phyloP scores from a whole-genome alignment of 2,113 vertebrate genomes.

The Brienomyrus brachyistius region DNA sequence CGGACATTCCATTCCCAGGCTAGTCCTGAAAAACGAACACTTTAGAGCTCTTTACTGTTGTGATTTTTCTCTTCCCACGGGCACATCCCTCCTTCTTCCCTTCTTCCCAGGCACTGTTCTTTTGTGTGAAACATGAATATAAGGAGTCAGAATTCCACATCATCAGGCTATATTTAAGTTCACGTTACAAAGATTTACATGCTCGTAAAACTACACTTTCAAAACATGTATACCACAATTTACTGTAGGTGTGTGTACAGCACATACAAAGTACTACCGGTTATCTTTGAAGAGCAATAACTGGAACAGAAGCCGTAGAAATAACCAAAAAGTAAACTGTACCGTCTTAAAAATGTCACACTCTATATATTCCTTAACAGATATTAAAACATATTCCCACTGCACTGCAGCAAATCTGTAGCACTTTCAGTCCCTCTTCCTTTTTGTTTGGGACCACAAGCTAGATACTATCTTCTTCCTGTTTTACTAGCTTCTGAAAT shows the following conservation, averaged over 20 bases:
- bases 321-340: not conserved
- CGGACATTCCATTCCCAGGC: conserved; percentile 25
- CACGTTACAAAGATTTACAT: not conserved
- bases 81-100: not conserved
- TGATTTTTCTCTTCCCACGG: conserved; percentile 14
- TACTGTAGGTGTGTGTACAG: not conserved
- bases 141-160: not conserved
- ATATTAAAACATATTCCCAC: not conserved
- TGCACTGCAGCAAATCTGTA: no score
- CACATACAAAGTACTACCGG: not conserved
- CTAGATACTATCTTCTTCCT: not conserved
- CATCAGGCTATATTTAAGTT: not conserved
- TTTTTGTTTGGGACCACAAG: not conserved
- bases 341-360: not conserved
- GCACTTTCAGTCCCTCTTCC: not conserved
- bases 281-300: not conserved
- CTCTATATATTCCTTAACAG: not conserved
- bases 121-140: not conserved
- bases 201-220: not conserved
- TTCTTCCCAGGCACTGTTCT: not conserved
- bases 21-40: conserved; percentile 26
- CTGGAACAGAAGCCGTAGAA: not conserved
- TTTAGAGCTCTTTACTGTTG: conserved; percentile 18
- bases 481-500: not conserved
- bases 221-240: not conserved